These are phyloP conservation scores for Pachypeltis micranthus DNA, from an alignment of 1,140 invertebrate species.

Conservation along the genomic window DNA sequence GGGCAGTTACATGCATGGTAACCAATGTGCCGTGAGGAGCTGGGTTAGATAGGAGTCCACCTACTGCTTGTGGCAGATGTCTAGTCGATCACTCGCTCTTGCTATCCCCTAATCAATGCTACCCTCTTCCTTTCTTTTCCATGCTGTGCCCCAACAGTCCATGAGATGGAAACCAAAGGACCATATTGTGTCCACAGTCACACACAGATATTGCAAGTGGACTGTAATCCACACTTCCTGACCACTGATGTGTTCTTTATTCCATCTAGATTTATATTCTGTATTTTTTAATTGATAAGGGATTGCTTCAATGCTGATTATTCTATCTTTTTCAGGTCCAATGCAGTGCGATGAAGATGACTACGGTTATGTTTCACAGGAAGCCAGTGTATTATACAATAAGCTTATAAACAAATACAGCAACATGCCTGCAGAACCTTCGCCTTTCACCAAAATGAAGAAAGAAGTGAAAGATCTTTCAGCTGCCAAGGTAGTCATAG, in stretches of 20 bases:
- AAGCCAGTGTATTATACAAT: constrained; percentile 63
- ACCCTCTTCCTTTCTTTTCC: too few species aligned
- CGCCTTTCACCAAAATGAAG: constrained; percentile 40
- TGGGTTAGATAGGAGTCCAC: too few species aligned
- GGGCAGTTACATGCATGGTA: too few species aligned
- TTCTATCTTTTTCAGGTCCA: constrained; percentile 41
- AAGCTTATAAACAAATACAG: constrained; percentile 75
- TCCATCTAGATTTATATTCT: not conserved
- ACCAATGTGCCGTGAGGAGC: too few species aligned
- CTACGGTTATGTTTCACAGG: constrained; percentile 75
- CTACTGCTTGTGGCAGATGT: too few species aligned
- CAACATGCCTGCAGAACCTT: constrained; percentile 48
- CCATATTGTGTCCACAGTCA: too few species aligned
- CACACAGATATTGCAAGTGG: too few species aligned
- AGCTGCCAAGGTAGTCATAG: constrained; percentile 47
- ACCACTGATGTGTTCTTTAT: not conserved
- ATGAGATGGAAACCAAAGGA: too few species aligned
- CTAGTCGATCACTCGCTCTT: too few species aligned
- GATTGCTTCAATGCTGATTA: constrained; percentile 14
- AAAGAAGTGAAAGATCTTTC: constrained; percentile 41
- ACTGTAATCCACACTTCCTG: not conserved
- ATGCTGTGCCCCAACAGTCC: too few species aligned
- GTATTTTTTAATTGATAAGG: constrained; percentile 11
- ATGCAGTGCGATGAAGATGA: constrained; percentile 81
- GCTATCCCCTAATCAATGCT: too few species aligned